phyloP scores from a whole-genome alignment of 2,113 vertebrate species.

The Clupea harengus region DNA sequence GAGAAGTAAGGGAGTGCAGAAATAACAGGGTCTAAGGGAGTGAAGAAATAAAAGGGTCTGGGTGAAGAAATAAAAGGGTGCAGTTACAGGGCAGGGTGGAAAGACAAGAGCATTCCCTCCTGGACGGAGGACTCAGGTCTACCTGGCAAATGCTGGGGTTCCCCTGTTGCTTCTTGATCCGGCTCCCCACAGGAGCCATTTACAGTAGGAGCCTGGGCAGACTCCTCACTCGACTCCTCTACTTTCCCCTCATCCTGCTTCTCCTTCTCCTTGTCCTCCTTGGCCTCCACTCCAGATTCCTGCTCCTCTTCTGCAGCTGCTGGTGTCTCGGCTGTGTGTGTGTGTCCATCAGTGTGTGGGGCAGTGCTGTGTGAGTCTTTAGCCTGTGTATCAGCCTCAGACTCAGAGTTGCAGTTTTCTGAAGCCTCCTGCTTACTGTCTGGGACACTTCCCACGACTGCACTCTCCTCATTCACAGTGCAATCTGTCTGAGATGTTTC shows the following conservation, averaged over 20 bases:
- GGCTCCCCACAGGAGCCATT: conserved; percentile 25
- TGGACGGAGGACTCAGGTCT: conserved; percentile 26
- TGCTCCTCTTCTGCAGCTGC: conserved; percentile 14
- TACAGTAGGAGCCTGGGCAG: conserved; percentile 30
- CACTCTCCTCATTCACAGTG: neutral
- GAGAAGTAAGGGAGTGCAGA: neutral
- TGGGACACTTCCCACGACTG: conserved; percentile 7
- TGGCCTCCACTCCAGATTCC: neutral
- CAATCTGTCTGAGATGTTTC: neutral
- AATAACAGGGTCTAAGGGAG: neutral
- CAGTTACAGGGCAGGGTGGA: neutral
- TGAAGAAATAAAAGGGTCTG: too few relatives aligned
- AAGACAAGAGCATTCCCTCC: neutral
- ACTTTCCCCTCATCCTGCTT: neutral
- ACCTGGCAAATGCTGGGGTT: conserved; percentile 36
- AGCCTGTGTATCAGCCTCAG: neutral
- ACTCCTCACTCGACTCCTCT: conserved; percentile 19
- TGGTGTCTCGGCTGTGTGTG: conserved; percentile 3
- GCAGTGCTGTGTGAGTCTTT: conserved; percentile 22
- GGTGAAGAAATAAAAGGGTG: too few relatives aligned
- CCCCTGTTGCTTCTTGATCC: conserved; percentile 35
- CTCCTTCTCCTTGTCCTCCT: conserved; percentile 21
- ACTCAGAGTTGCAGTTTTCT: neutral
- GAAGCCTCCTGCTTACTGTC: conserved; percentile 7
- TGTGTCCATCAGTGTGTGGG: conserved; percentile 5